Percentiles rank a stretch among this genome's conserved stretches.
Conservation (phyloP, 2,888 invertebrate genomes). For the Ophion costatus region DNA sequence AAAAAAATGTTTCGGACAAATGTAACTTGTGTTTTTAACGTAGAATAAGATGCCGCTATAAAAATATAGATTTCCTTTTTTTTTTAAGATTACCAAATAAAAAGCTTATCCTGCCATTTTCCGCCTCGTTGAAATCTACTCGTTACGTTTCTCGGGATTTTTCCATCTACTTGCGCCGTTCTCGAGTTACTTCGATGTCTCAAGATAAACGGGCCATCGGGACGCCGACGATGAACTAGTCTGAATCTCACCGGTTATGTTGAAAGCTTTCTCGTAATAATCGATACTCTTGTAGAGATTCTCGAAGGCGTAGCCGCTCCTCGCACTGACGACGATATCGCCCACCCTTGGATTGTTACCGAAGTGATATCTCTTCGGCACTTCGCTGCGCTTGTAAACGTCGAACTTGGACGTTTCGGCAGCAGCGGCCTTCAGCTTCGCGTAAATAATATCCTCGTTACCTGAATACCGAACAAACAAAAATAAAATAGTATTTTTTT, state of each 20-base stretch:
- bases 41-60: too few relatives aligned
- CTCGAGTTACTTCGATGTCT: too few relatives aligned
- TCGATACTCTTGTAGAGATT: conserved; percentile 83
- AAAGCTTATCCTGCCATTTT: too few relatives aligned
- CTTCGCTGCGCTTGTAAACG: conserved; percentile 86
- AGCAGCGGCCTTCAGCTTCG: conserved; percentile 83
- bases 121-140: too few relatives aligned
- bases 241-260: conserved; percentile 83
- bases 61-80: too few relatives aligned
- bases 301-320: conserved; percentile 87
- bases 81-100: too few relatives aligned
- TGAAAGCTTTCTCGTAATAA: conserved; percentile 82
- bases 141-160: too few relatives aligned
- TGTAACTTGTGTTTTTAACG: too few relatives aligned
- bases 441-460: conserved; percentile 84
- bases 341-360: conserved; percentile 86
- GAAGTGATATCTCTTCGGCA: conserved; percentile 87
- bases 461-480: conserved; percentile 77
- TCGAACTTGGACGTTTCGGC: conserved; percentile 83
- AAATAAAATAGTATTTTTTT: conserved; percentile 35
- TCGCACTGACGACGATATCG: conserved; percentile 87
- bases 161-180: too few relatives aligned
- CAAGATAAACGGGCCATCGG: not conserved
- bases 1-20: too few relatives aligned
- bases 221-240: not conserved